Evolutionary conservation across 92 coral and sea anemone species (phyloP).

Genomic region (Parazoanthus atlanticus): DNA sequence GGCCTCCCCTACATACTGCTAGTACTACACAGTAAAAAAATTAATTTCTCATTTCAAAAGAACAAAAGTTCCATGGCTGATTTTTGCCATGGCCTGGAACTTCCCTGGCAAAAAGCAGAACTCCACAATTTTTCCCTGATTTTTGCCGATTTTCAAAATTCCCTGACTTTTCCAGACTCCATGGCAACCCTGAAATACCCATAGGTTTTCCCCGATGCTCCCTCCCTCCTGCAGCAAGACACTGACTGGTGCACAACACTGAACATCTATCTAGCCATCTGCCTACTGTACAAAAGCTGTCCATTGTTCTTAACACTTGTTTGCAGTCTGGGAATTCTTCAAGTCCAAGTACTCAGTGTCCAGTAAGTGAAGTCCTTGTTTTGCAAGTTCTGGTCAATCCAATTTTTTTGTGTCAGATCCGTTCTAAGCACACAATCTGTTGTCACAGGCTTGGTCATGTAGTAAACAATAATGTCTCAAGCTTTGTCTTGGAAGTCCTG

Average conservation of each 20-base stretch:
- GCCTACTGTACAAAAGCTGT: neutral
- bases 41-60: too few relatives aligned
- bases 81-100: too few relatives aligned
- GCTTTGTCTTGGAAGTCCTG: slow-evolving; percentile 23
- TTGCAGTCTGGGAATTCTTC: slow-evolving; percentile 19
- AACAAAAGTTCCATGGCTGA: too few relatives aligned
- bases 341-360: slow-evolving; percentile 31
- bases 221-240: neutral
- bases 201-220: neutral
- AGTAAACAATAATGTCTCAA: slow-evolving; percentile 23
- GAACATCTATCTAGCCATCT: neutral
- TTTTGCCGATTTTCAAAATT: too few relatives aligned
- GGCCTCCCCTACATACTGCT: too few relatives aligned
- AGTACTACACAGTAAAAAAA: too few relatives aligned
- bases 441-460: slow-evolving; percentile 27
- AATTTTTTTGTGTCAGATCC: slow-evolving; percentile 19
- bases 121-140: too few relatives aligned
- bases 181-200: neutral
- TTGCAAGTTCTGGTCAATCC: slow-evolving; percentile 41
- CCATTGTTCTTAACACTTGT: neutral
- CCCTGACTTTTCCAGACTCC: too few relatives aligned
- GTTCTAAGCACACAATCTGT: slow-evolving; percentile 37
- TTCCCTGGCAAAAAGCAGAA: too few relatives aligned
- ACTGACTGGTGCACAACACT: neutral
- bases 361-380: slow-evolving; percentile 29